A percentile compares a stretch with the other conserved stretches of the same genome.
phyloP scores from a whole-genome alignment of 2,797 vertebrate genomes.

The Karalla daura region DNA sequence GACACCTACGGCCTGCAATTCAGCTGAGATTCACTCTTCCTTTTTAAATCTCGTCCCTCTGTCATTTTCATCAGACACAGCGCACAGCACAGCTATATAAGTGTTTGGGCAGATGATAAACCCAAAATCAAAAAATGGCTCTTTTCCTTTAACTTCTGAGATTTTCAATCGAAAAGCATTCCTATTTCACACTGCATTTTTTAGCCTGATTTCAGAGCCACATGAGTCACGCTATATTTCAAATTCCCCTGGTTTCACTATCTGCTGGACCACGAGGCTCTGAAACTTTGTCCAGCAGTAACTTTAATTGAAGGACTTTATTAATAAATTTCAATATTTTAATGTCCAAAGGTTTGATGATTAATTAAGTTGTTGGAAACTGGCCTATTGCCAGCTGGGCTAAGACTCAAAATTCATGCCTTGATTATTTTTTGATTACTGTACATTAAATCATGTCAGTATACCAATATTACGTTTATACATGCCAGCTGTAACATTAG shows the following conservation, averaged over 20 bases:
- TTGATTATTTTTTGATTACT: not conserved
- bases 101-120: too few relatives aligned
- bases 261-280: not conserved
- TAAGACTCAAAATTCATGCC: not conserved
- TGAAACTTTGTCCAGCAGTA: not conserved
- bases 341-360: not conserved
- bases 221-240: not conserved
- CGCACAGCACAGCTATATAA: not conserved
- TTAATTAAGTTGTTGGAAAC: not conserved
- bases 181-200: too few relatives aligned
- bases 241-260: not conserved
- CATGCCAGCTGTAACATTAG: too few relatives aligned
- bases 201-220: not conserved
- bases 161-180: too few relatives aligned
- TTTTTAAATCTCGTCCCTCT: conserved; percentile 31
- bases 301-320: not conserved
- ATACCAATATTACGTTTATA: not conserved
- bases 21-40: conserved; percentile 42
- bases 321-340: not conserved
- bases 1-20: conserved; percentile 24
- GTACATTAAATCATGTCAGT: not conserved
- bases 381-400: not conserved
- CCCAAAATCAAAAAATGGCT: too few relatives aligned
- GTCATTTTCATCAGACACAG: conserved; percentile 26
- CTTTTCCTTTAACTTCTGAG: too few relatives aligned